Conservation (phyloP, 1,140 invertebrate genomes). For the Harpegnathos saltator region DNA sequence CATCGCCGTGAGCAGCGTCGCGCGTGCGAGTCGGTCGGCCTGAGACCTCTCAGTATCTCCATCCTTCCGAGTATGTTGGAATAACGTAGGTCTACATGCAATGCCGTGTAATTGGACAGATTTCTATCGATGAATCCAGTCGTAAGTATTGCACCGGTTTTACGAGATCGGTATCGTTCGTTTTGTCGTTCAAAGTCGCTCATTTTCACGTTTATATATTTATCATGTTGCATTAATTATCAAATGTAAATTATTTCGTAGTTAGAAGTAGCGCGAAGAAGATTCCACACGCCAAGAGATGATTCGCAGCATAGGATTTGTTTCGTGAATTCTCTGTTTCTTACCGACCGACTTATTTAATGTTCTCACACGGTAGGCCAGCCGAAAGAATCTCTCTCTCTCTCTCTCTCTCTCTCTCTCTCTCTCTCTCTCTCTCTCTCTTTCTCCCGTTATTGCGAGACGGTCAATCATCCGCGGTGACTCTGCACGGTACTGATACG, state of each 20-base stretch:
- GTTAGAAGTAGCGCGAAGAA: no score
- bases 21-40: neutral
- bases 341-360: neutral
- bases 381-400: no score
- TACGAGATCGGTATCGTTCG: no score
- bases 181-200: no score
- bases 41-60: neutral
- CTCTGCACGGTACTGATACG: conserved; percentile 42
- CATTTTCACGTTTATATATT: no score
- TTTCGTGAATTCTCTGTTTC: neutral
- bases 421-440: no score
- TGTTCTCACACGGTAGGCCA: neutral
- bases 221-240: no score
- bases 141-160: no score
- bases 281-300: neutral
- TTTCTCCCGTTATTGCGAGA: conserved; percentile 21
- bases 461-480: conserved; percentile 38
- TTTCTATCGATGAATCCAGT: neutral
- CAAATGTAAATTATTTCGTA: no score
- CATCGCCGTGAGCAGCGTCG: neutral
- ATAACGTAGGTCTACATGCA: neutral
- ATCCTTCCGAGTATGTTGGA: no score
- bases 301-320: no score
- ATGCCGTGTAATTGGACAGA: neutral
- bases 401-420: neutral